Base-by-base conservation (phyloP, 1,140 invertebrate genomes). In the Euura lappo region DNA sequence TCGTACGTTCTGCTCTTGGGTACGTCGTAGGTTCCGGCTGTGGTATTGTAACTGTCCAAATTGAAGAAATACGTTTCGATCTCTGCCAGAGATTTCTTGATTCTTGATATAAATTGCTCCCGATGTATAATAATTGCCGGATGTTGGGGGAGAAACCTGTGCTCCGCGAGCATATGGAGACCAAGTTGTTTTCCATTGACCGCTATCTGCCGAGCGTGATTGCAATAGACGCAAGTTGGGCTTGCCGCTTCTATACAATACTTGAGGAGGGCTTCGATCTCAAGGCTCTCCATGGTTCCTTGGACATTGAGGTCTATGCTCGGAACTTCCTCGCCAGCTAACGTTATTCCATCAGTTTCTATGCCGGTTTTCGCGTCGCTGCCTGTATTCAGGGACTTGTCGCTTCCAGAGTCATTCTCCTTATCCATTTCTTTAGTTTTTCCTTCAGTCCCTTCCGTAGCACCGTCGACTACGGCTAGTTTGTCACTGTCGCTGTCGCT, bases 121-220 rank as follows among this genome's bases (percentile, higher is more conserved):
- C 75, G 47, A 42, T 87, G 79, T 3, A 87, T 86, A 64, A 87
- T 84, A 65, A 87, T 85, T 4, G 86, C 86, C 1, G 86, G 85
- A 77, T 87, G 86, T 71, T 88, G 86, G 6, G 93, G 92, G 78
- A 93, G 90, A 82, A 94, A 95, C 5, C 93, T 87, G 85, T 96
- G 95, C 79, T 94, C 90, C 3, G 91, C 88, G 2, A 96, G 90
- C 80, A 95, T 90, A 81, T 96, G 95, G 10, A 95, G 82, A 2
- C 92, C 91, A 60, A 96, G 81, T 78, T 95, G 93, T 81, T 93
- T 92, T 65, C 92, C 94, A 84, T 96, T 94, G 0, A 96, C 94
- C 2, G 94, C 93, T 76, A 96, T 94, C 74, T 93, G 92, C 42
- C 93, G 88, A 0, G 93, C 94, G 87, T 96, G 94, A 81, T 95